Percentiles rank a stretch among this genome's conserved stretches.
Evolutionary conservation across 2,797 vertebrate genomes (phyloP).

Genomic region (Hoplostethus mediterraneus): DNA sequence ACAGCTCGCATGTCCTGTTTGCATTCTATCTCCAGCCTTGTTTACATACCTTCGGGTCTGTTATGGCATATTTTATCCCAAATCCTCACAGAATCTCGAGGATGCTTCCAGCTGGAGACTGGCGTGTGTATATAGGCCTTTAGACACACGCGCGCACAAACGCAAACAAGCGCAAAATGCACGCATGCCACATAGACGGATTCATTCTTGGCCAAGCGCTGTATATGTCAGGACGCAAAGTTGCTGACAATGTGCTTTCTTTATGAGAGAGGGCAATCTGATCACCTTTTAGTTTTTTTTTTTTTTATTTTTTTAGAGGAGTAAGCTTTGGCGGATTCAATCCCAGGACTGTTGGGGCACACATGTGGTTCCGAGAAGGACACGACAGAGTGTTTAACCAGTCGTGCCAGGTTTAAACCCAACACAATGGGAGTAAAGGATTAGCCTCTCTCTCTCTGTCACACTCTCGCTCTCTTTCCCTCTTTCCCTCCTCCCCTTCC

Average conservation of each 20-base stretch:
- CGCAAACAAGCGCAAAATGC: constrained; percentile 21
- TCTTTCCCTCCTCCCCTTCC: not conserved
- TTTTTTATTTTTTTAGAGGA: not conserved
- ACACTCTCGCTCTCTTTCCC: not conserved
- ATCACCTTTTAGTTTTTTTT: constrained; percentile 12
- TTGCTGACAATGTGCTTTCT: not conserved
- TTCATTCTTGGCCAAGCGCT: constrained; percentile 16
- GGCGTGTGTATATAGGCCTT: constrained; percentile 34
- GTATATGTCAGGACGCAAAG: not conserved
- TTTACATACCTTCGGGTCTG: constrained; percentile 64
- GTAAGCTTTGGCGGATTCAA: no score
- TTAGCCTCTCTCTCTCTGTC: not conserved
- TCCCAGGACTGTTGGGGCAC: no score
- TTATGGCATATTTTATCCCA: constrained; percentile 57
- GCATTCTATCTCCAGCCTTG: constrained; percentile 51
- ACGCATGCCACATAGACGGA: not conserved
- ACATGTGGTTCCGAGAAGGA: not conserved
- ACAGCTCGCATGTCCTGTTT: constrained; percentile 60
- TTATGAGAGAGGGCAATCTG: not conserved
- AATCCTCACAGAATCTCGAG: constrained; percentile 37
- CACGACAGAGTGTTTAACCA: not conserved
- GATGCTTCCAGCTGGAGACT: constrained; percentile 44
- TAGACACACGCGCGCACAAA: constrained; percentile 14
- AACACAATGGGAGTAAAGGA: no score
- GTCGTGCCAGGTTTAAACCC: no score